Base-by-base conservation (phyloP, 2,888 invertebrate genomes). In the Drosophila seclusa region DNA sequence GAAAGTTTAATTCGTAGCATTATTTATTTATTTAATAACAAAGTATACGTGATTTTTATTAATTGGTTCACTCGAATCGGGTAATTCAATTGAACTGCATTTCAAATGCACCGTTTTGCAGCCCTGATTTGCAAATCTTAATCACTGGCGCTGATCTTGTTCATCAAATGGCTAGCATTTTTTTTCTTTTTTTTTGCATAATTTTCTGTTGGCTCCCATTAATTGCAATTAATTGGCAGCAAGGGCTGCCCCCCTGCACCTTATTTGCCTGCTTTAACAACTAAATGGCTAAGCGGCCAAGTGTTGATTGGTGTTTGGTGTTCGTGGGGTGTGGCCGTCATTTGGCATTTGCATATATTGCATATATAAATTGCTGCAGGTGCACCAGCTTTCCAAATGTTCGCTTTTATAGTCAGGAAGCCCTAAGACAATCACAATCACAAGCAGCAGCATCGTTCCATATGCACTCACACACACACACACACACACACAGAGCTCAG, bases 221-320 rank as follows among this genome's bases (percentile, higher is more conserved):
- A 84, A 84, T 73, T 87, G 83, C 89, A 67, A 61, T 88, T 86
- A 83, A 84, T 86, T 88, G 89, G 84, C 79, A 62, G 70, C 84
- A 83, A 84, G 89, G 83, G 89, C 84, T 59, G 57, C 8, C 50
- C 62, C 48, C 42, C 32, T 6, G 8, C 36, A 18, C n/a, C 36
- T 13, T 21, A 16, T 16, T 3, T 36, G n/a, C 13, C 16, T 2
- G 32, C 42, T 21, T n/a, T 21, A 13, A 16, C n/a, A 29, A 60
- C n/a, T 36, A 60, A 29, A 52, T 32, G 38, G 52, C 50, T 27
- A 40, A 68, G 55, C 64, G 63, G 29, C 34, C 81, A 81, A 89
- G 89, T 83, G 83, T 82, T 89, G 89, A 89, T 84, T 83, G 80
- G 73, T 76, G 77, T 67, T 76, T 64, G 67, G 58, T 60, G 69